phyloP scores from a whole-genome alignment of 2,888 invertebrate species.

The Brassicogethes aeneus region DNA sequence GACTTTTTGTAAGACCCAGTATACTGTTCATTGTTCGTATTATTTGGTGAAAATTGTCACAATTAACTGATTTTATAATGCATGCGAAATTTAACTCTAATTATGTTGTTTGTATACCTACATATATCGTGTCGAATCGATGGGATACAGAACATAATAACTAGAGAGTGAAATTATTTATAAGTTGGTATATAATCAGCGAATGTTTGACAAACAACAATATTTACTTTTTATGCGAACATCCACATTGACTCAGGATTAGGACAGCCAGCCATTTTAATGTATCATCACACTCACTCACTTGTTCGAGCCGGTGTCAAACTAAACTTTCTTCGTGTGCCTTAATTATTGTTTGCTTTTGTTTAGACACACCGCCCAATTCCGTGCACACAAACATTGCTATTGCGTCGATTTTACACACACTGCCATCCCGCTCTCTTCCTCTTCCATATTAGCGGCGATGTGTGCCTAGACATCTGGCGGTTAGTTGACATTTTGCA shows the following conservation, averaged over 20 bases:
- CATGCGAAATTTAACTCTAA: conserved; percentile 12
- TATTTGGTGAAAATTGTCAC: too few species aligned
- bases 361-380: conserved; percentile 10
- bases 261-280: conserved; percentile 24
- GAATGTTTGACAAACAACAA: conserved; percentile 39
- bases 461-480: too few species aligned
- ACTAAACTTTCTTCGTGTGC: conserved; percentile 11
- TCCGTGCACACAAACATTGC: too few species aligned
- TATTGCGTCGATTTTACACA: too few species aligned
- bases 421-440: too few species aligned
- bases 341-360: conserved; percentile 13
- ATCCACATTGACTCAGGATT: conserved; percentile 25
- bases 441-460: too few species aligned
- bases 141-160: conserved; percentile 13
- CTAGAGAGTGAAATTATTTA: conserved; percentile 26
- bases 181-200: conserved; percentile 27
- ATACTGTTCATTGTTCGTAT: too few species aligned
- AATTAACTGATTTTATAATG: too few species aligned
- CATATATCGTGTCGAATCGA: conserved; percentile 9
- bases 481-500: too few species aligned
- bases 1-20: too few species aligned
- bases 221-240: conserved; percentile 35
- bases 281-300: conserved; percentile 9
- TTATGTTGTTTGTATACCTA: conserved; percentile 10
- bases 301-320: conserved; percentile 5